phyloP scores from a whole-genome alignment of 2,888 invertebrate genomes.

The Sabatieria punctata region DNA sequence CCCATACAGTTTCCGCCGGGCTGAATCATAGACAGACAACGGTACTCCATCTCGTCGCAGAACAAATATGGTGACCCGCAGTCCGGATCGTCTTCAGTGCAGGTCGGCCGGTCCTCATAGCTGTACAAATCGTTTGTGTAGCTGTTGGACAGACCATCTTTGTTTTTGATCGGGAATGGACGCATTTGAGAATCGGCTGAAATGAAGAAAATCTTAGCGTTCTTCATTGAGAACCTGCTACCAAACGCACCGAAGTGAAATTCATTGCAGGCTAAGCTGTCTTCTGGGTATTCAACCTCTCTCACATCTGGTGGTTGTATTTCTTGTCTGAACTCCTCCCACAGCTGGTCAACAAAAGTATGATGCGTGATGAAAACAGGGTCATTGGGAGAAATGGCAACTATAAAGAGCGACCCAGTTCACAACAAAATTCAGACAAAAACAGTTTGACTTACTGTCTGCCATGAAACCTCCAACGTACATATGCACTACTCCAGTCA shows the following conservation, averaged over 20 bases:
- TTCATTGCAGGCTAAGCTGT: slow-evolving; percentile 4
- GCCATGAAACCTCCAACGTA: slow-evolving; percentile 20
- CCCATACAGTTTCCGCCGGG: slow-evolving; percentile 8
- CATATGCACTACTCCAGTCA: slow-evolving; percentile 18
- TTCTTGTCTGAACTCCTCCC: slow-evolving; percentile 16
- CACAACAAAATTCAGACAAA: too few species aligned
- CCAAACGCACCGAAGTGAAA: slow-evolving; percentile 2
- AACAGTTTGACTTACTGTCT: too few species aligned
- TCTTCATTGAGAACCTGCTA: too few species aligned
- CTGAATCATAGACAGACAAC: slow-evolving; percentile 4
- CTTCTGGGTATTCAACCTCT: slow-evolving; percentile 3
- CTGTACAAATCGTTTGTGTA: slow-evolving; percentile 6
- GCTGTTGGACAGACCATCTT: slow-evolving; percentile 6
- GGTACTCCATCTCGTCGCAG: slow-evolving; percentile 3
- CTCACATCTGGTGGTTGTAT: background rate
- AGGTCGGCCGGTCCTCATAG: slow-evolving; percentile 6
- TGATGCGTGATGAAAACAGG: slow-evolving; percentile 25
- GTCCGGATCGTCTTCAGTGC: background rate
- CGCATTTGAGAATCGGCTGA: background rate
- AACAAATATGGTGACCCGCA: slow-evolving; percentile 8
- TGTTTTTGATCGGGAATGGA: slow-evolving; percentile 4
- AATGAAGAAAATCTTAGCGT: too few species aligned
- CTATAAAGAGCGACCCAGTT: too few species aligned
- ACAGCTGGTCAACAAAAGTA: slow-evolving; percentile 21
- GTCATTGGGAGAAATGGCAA: slow-evolving; percentile 21